These are phyloP conservation scores for Tenthredo amoena DNA, from an alignment of 2,888 invertebrate species.

Conservation along the genomic window DNA sequence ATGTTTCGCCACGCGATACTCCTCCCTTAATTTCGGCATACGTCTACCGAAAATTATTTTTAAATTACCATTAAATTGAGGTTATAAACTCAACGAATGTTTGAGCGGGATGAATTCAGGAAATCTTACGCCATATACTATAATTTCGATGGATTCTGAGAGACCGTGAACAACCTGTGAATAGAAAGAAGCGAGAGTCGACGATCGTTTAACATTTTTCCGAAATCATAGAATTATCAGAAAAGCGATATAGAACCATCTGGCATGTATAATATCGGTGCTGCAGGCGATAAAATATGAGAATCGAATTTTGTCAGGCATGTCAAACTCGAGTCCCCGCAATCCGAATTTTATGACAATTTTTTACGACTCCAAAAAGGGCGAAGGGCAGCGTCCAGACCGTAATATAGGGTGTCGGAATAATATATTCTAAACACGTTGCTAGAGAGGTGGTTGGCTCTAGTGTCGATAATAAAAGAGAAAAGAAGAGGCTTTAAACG, in stretches of 20 bases:
- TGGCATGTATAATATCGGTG: not conserved
- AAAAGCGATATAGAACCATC: not conserved
- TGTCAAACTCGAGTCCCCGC: conserved; percentile 32
- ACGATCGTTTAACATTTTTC: too few species aligned
- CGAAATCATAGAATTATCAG: not conserved
- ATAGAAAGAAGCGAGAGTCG: not conserved
- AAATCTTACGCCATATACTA: not conserved
- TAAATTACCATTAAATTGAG: too few species aligned
- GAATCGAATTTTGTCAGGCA: conserved; percentile 32
- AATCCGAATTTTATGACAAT: conserved; percentile 47
- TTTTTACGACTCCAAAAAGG: conserved; percentile 34
- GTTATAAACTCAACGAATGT: not conserved
- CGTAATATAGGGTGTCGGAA: conserved; percentile 48
- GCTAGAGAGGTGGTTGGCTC: conserved; percentile 32
- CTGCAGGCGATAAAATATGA: conserved; percentile 1
- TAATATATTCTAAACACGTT: conserved; percentile 53
- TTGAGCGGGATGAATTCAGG: not conserved
- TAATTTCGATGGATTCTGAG: not conserved
- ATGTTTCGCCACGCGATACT: not conserved
- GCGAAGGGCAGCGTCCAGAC: conserved; percentile 3
- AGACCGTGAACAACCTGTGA: not conserved
- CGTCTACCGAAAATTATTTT: not conserved
- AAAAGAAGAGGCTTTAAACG: conserved; percentile 64
- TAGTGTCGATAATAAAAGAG: conserved; percentile 46
- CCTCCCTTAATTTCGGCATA: not conserved